These are phyloP conservation scores for Heliothis virescens DNA, from an alignment of 1,140 invertebrate genomes.

Conservation along the genomic window DNA sequence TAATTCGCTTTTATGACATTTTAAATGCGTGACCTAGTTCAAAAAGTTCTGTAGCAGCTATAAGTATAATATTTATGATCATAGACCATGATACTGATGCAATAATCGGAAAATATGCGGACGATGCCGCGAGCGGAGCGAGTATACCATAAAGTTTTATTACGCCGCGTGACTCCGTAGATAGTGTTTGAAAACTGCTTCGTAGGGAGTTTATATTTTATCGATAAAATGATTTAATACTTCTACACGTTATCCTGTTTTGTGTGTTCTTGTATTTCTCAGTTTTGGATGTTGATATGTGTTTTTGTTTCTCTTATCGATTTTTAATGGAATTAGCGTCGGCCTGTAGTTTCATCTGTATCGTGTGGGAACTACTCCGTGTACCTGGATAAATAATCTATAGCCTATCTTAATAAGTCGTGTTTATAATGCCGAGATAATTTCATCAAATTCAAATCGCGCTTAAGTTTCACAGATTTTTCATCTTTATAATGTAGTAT, in stretches of 20 bases:
- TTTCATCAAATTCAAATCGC: no score
- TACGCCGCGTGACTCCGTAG: conserved; percentile 23
- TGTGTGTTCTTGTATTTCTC: not conserved
- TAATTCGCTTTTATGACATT: not conserved
- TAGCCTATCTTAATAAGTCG: no score
- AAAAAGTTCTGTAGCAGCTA: not conserved
- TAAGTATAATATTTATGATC: not conserved
- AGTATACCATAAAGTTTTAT: conserved; percentile 38
- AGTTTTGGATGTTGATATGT: not conserved
- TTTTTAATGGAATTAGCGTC: no score
- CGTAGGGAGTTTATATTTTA: conserved; percentile 37
- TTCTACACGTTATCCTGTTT: conserved; percentile 8
- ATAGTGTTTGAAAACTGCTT: conserved; percentile 44
- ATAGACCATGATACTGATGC: not conserved
- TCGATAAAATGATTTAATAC: conserved; percentile 47
- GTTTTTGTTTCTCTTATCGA: not conserved
- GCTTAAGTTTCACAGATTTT: no score
- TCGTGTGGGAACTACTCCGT: no score
- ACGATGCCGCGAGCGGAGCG: not conserved
- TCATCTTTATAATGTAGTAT: no score
- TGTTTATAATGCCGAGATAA: no score
- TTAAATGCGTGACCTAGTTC: not conserved
- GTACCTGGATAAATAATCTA: no score
- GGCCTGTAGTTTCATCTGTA: no score
- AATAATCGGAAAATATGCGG: conserved; percentile 19